Evolutionary conservation across 1,140 invertebrate species (phyloP), one percentile per base, ranked within the genome.

Genomic region (Drosophila mauritiana): DNA sequence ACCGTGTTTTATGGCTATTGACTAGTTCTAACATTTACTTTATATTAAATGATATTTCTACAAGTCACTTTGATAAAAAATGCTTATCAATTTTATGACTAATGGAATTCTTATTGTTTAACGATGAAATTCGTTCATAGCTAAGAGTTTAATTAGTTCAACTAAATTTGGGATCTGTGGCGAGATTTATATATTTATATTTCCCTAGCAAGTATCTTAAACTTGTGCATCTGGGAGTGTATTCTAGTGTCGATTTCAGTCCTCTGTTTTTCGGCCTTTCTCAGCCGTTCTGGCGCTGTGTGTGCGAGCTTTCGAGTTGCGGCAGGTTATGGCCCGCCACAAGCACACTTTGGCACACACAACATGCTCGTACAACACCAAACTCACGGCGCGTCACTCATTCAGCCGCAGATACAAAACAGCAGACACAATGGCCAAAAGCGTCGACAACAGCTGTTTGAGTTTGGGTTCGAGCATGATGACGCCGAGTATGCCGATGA

Each of bases 301-400:
- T 53, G 31, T 57, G 63, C 58, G 58, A 62, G 74, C 56, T 77
- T 80, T 77, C 64, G 52, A 83, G 76, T 88, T 88, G 83, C 27
- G 83, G 83, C 84, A 88, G 83, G 83, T 88, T 88, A 88, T 84
- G 83, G 84, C 57, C 49, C 36, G 59, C 64, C 51, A 57, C 76
- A 83, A 68, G 68, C 58, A 74, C 59, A 54, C 74, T 58, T 52
- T 52, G 55, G 43, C 31, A 73, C 63, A 62, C 51, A 54, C 36
- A 13, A 39, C 37, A 39, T 10, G 10, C 6, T 4, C 37, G 5
- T 13, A 39, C 11, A 4, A 39, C 11, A 4, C 11, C 37, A 5
- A 39, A 13, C 37, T 13, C 37, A 39, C 37, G 12, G 40, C 40
- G 42, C 67, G 63, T 62, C 45, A 76, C 53, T 53, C 72, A 75